Conservation (phyloP, 2,113 vertebrate species). For the Dicrurus megarhynchus region DNA sequence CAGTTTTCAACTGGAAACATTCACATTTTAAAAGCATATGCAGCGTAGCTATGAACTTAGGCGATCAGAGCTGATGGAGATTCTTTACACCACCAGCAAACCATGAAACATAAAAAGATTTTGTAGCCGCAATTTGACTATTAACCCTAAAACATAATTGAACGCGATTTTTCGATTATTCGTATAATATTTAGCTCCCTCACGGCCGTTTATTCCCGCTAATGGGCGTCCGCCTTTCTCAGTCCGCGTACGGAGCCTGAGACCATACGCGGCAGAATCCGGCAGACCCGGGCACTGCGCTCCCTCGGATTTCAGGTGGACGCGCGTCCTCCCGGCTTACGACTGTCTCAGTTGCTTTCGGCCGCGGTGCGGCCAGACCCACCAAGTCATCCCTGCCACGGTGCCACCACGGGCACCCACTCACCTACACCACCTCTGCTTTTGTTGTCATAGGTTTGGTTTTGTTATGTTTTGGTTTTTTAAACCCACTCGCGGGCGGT, state of each 20-base stretch:
- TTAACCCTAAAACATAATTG: slow-evolving; percentile 76
- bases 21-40: slow-evolving; percentile 80
- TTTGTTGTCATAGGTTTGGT: not conserved
- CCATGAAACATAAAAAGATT: slow-evolving; percentile 77
- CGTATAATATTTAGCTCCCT: slow-evolving; percentile 51
- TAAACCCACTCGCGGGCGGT: not conserved
- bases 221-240: not conserved
- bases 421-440: not conserved
- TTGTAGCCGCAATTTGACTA: slow-evolving; percentile 71
- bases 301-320: not conserved
- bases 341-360: not conserved
- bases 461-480: not conserved
- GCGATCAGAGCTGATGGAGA: slow-evolving; percentile 67
- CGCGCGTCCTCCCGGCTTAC: accelerated
- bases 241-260: not conserved
- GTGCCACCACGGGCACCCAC: not conserved
- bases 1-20: slow-evolving; percentile 77
- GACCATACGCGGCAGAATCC: no score
- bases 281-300: not conserved
- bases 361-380: not conserved
- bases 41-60: slow-evolving; percentile 60
- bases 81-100: slow-evolving; percentile 69
- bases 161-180: slow-evolving; percentile 65
- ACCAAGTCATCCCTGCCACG: accelerated
- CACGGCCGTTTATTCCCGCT: slow-evolving; percentile 35